Evolutionary conservation across 2,113 vertebrate species (phyloP), one percentile per base, ranked within the genome.

Genomic region (Podilymbus podiceps): DNA sequence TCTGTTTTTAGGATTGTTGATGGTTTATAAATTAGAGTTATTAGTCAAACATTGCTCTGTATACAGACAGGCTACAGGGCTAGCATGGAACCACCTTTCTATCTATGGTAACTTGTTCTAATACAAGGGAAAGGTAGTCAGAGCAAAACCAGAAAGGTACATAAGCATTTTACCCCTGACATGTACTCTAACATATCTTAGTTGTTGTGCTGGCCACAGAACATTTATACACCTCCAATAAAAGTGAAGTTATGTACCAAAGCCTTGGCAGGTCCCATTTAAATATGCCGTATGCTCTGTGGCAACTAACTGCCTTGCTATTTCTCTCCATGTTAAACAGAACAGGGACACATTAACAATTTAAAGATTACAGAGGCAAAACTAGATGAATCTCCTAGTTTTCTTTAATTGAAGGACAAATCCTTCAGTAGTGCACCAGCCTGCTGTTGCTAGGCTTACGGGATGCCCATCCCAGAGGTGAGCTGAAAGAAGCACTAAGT

Each of bases 1-100:
- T 97, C 92, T 90, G 88, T 94, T 97, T 97, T 95, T 92, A 97
- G 95, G 94, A 94, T 97, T 97, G 95, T 89, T 96, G 96, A 95
- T 97, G 88, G 85, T 94, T 97, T 96, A 90, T 97, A 96, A 97
- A 97, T 96, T 94, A 91, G 88, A 96, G 85, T 95, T 89, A 96
- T 95, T 97, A 95, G 93, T 86, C 81, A 96, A 95, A 95, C 93
- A 89, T 71, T 73, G 46, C 85, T 89, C 62, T 91, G 73, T 77
- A 77, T 76, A 76, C 68, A 63, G 73, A 78, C 24, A 40, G 42
- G 49, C 74, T 76, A 44, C 19, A 92, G 52, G 59, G 46, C 66
- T 68, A 91, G 73, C 46, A 40, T 18, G 68, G 81, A 88, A 83
- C 35, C 52, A 94, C 72, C 77, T 71, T 86, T 93, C 59, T 89